Evolutionary conservation across 2,888 invertebrate species (phyloP).

Genomic region (Aporophyla nigra): DNA sequence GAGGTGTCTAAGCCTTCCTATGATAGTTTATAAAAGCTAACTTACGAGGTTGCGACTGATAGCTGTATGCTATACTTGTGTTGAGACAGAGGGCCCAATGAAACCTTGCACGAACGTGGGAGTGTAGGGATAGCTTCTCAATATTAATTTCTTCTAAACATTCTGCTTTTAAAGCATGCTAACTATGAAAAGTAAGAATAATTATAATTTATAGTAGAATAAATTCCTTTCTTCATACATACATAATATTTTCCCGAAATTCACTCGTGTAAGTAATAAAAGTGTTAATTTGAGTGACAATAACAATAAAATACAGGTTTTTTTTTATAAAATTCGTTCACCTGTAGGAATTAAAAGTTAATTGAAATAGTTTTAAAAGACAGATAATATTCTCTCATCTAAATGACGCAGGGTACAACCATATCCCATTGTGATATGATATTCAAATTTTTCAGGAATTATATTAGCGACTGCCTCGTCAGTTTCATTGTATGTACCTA

Average conservation of each 20-base stretch:
- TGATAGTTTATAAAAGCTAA: constrained; percentile 78
- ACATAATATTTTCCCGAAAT: constrained; percentile 40
- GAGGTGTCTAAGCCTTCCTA: constrained; percentile 67
- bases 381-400: constrained; percentile 56
- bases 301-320: constrained; percentile 50
- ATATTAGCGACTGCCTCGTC: constrained; percentile 43
- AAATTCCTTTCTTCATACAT: constrained; percentile 38
- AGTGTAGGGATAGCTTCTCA: constrained; percentile 80
- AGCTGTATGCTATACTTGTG: constrained; percentile 55
- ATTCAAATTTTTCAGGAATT: constrained; percentile 16
- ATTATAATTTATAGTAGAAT: constrained; percentile 51
- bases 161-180: constrained; percentile 80
- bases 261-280: constrained; percentile 35
- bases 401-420: constrained; percentile 28
- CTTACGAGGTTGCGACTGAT: constrained; percentile 75
- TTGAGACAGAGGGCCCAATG: constrained; percentile 68
- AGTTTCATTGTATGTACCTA: constrained; percentile 28
- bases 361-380: constrained; percentile 37
- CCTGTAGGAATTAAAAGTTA: constrained; percentile 49
- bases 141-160: constrained; percentile 65
- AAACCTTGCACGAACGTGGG: constrained; percentile 82
- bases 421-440: constrained; percentile 28
- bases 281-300: constrained; percentile 37
- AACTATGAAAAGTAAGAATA: constrained; percentile 57
- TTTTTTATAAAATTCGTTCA: constrained; percentile 26